phyloP scores from a whole-genome alignment of 2,113 vertebrate species.

The Ciconia maguari region DNA sequence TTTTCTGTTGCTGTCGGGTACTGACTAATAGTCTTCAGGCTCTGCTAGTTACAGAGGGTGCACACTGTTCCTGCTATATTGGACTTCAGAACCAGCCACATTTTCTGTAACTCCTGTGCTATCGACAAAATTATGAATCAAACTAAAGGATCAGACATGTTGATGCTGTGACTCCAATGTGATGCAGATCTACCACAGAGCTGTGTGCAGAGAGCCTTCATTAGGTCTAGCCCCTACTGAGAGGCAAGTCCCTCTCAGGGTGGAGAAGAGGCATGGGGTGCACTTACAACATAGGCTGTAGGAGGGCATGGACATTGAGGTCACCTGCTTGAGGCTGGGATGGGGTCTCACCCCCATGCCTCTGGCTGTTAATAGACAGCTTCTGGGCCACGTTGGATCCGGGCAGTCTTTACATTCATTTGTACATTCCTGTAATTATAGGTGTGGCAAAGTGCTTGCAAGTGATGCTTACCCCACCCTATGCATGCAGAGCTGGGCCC shows the following conservation, averaged over 20 bases:
- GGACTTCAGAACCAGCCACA: not conserved
- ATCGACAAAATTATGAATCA: not conserved
- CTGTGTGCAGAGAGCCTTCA: not conserved
- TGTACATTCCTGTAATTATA: not conserved
- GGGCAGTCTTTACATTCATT: not conserved
- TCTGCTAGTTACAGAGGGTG: not conserved
- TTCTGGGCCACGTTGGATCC: not conserved
- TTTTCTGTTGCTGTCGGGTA: not conserved
- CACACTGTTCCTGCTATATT: not conserved
- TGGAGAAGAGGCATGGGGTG: not conserved
- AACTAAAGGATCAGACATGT: not conserved
- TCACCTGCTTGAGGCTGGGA: not conserved
- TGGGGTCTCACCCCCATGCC: not conserved
- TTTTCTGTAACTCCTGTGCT: not conserved
- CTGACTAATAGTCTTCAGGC: not conserved
- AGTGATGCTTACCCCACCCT: not conserved
- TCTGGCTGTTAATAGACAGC: not conserved
- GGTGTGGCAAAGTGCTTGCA: not conserved
- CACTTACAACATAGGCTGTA: not conserved
- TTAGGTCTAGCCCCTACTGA: not conserved
- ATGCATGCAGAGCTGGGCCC: not conserved
- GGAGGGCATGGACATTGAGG: not conserved
- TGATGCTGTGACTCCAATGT: not conserved
- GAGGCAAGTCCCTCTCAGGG: not conserved
- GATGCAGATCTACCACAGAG: not conserved